Evolutionary conservation across 2,113 vertebrate genomes (phyloP).

Genomic region (Microcebus tavaratra): DNA sequence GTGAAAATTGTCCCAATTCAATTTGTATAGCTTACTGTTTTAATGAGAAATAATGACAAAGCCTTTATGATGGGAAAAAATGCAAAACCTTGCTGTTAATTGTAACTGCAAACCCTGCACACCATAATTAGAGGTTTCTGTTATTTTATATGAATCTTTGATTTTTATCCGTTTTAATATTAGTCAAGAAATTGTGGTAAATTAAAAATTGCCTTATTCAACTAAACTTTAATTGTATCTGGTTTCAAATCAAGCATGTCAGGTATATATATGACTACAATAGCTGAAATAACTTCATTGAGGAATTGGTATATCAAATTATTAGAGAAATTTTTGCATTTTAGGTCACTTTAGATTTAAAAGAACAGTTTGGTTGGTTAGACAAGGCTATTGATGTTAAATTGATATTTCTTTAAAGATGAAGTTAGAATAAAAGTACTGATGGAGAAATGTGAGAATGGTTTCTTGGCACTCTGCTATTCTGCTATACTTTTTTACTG

Average conservation of each 20-base stretch:
- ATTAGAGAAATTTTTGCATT: slow-evolving; percentile 29
- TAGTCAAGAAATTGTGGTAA: slow-evolving; percentile 29
- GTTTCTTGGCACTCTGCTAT: background rate
- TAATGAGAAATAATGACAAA: slow-evolving; percentile 12
- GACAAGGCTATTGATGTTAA: background rate
- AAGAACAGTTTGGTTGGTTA: background rate
- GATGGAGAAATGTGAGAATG: background rate
- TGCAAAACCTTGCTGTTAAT: background rate
- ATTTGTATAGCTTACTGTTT: slow-evolving; percentile 5
- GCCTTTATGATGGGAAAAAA: slow-evolving; percentile 1
- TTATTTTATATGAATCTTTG: background rate
- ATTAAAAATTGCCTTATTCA: slow-evolving; percentile 25
- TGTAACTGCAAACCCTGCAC: background rate
- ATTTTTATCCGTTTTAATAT: background rate
- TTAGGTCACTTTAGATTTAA: background rate
- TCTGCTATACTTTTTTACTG: background rate
- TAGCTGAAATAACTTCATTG: background rate
- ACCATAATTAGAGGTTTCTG: background rate
- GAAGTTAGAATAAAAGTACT: background rate
- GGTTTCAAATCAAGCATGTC: background rate
- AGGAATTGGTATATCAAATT: background rate
- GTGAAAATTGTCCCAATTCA: slow-evolving; percentile 37
- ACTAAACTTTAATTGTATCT: background rate
- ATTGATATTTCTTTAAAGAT: slow-evolving; percentile 31
- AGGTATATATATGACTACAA: background rate